These are phyloP conservation scores for Andrena minutula DNA, from an alignment of 2,888 invertebrate species.

Conservation along the genomic window DNA sequence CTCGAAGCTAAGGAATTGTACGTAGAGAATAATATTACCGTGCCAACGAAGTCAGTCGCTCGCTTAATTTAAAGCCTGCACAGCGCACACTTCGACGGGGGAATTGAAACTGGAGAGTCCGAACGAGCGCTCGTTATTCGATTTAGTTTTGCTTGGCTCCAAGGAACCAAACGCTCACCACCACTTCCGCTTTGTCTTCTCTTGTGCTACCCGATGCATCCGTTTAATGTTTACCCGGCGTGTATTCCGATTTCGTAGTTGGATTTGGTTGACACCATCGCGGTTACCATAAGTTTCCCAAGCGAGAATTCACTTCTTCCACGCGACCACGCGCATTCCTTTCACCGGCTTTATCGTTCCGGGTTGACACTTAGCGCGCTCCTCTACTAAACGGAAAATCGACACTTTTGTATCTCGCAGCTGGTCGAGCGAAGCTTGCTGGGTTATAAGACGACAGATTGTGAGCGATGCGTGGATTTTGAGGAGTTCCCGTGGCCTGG, in stretches of 20 bases:
- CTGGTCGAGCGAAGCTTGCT: conserved; percentile 11
- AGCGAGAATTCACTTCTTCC: background rate
- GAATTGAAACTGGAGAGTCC: background rate
- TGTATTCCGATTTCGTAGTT: conserved; percentile 31
- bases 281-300: background rate
- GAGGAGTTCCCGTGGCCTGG: background rate
- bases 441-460: background rate
- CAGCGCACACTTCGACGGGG: background rate
- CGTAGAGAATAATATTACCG: background rate
- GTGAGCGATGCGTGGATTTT: background rate
- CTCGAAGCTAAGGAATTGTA: background rate
- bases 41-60: too few relatives aligned
- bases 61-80: too few relatives aligned
- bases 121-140: conserved; percentile 12
- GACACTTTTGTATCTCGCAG: conserved; percentile 62
- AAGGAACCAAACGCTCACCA: conserved; percentile 6
- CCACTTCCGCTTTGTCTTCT: conserved; percentile 36
- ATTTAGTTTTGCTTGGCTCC: conserved; percentile 28
- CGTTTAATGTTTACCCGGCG: conserved; percentile 26
- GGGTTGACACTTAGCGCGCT: conserved; percentile 27
- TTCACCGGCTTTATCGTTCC: conserved; percentile 25
- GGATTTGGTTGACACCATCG: conserved; percentile 19
- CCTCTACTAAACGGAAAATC: conserved; percentile 33
- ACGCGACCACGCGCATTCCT: conserved; percentile 41
- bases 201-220: conserved; percentile 19